A percentile compares a stretch with the other conserved stretches of the same genome.
Evolutionary conservation across 2,797 vertebrate species (phyloP).

Genomic region (Emydoidea blandingii): DNA sequence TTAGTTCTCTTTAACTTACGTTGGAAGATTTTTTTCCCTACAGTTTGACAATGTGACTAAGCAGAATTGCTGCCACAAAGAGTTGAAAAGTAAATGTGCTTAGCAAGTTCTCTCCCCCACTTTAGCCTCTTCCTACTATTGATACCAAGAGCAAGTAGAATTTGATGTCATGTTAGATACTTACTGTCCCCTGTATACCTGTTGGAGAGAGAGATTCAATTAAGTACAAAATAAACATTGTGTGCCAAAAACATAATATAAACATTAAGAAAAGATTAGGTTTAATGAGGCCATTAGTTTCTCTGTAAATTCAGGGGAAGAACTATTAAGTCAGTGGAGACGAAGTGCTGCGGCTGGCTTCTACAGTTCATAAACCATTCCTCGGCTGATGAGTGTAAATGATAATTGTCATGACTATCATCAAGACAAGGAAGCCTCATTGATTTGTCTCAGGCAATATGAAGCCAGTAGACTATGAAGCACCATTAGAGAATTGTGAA

Average conservation of each 20-base stretch:
- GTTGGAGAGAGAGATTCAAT: not conserved
- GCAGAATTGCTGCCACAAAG: not conserved
- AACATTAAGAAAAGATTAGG: not conserved
- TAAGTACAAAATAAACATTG: not conserved
- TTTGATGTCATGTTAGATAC: not conserved
- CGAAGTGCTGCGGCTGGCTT: not conserved
- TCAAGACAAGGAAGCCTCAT: not conserved
- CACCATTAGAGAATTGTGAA: not conserved
- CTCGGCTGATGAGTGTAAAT: not conserved
- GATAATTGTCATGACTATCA: accelerated
- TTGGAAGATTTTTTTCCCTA: not conserved
- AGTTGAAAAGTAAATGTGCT: not conserved
- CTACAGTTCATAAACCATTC: not conserved
- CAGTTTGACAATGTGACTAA: not conserved
- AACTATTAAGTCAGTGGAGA: not conserved
- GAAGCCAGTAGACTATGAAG: not conserved
- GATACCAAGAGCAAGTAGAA: not conserved
- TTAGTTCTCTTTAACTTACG: not conserved
- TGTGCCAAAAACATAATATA: not conserved
- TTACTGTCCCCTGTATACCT: not conserved
- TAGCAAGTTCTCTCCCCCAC: not conserved
- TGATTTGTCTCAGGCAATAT: not conserved
- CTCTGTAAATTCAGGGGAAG: not conserved
- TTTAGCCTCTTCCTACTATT: not conserved
- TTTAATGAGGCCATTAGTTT: not conserved